Evolutionary conservation across 1,140 invertebrate genomes (phyloP).

Genomic region (Bombus affinis): DNA sequence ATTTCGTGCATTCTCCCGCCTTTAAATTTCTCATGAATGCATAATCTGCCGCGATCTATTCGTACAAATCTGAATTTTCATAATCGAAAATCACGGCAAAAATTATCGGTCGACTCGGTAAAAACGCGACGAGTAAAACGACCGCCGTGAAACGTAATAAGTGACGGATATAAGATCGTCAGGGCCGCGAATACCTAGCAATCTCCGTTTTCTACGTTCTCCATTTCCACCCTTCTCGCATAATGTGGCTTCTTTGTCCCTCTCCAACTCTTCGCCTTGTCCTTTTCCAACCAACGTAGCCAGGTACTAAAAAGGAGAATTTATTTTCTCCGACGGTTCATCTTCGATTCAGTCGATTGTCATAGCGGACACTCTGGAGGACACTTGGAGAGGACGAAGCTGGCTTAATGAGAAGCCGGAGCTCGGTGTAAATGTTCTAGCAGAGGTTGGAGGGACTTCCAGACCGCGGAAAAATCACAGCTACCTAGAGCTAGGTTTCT

Average conservation of each 20-base stretch:
- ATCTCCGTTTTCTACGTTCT: slow-evolving; percentile 62
- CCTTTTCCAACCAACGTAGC: neutral
- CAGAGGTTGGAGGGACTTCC: neutral
- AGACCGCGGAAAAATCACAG: slow-evolving; percentile 31
- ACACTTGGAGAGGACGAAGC: neutral
- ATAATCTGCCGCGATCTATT: too few relatives aligned
- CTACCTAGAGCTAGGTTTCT: neutral
- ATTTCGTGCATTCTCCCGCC: too few relatives aligned
- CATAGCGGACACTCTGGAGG: slow-evolving; percentile 43
- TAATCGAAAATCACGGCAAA: too few relatives aligned
- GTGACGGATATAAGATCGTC: slow-evolving; percentile 62
- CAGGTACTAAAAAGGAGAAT: slow-evolving; percentile 58
- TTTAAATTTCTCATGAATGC: too few relatives aligned
- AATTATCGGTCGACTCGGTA: too few relatives aligned
- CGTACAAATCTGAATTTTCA: too few relatives aligned
- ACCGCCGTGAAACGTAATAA: slow-evolving; percentile 46
- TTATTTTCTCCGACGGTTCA: slow-evolving; percentile 56
- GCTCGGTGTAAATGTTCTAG: slow-evolving; percentile 14
- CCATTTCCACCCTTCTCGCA: slow-evolving; percentile 67
- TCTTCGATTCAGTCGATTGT: slow-evolving; percentile 68
- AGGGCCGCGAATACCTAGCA: slow-evolving; percentile 47
- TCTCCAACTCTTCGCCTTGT: slow-evolving; percentile 19
- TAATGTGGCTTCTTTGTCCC: slow-evolving; percentile 69
- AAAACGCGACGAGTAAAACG: too few relatives aligned
- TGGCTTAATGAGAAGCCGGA: slow-evolving; percentile 41